Percentiles rank a stretch among this genome's conserved stretches.
Evolutionary conservation across 2,797 vertebrate species (phyloP).

Genomic region (Euphonia xanthogaster): DNA sequence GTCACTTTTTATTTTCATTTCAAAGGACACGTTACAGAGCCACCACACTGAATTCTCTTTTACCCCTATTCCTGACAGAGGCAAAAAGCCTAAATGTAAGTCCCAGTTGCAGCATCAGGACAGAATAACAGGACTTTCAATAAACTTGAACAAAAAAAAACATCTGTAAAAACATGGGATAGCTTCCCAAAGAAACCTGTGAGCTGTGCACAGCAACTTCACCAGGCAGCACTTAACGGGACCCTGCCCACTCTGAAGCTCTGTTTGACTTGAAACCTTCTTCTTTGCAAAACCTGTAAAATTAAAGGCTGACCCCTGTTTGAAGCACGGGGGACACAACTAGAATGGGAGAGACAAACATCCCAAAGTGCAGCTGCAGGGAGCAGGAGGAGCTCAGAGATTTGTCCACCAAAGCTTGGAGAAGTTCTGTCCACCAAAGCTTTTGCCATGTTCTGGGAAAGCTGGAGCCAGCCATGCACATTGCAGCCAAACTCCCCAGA

Average conservation of each 20-base stretch:
- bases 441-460: rapidly evolving
- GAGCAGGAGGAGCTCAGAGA: not conserved
- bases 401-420: not conserved
- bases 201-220: not conserved
- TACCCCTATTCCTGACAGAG: rapidly evolving
- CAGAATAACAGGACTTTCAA: not conserved
- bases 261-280: not conserved
- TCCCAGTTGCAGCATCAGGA: not conserved
- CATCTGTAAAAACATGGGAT: rapidly evolving
- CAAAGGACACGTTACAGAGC: not conserved
- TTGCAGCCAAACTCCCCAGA: not conserved
- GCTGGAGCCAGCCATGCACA: rapidly evolving
- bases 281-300: not conserved
- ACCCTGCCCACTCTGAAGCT: not conserved
- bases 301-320: not conserved
- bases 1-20: not conserved
- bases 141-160: not conserved
- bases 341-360: not conserved
- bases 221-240: not conserved
- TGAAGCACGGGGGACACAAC: not conserved
- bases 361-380: not conserved
- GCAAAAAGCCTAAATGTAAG: not conserved
- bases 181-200: not conserved
- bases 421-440: not conserved
- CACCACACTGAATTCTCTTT: not conserved